Base-by-base conservation (phyloP, 2,888 invertebrate genomes). In the Pachliopta kotzebuea region DNA sequence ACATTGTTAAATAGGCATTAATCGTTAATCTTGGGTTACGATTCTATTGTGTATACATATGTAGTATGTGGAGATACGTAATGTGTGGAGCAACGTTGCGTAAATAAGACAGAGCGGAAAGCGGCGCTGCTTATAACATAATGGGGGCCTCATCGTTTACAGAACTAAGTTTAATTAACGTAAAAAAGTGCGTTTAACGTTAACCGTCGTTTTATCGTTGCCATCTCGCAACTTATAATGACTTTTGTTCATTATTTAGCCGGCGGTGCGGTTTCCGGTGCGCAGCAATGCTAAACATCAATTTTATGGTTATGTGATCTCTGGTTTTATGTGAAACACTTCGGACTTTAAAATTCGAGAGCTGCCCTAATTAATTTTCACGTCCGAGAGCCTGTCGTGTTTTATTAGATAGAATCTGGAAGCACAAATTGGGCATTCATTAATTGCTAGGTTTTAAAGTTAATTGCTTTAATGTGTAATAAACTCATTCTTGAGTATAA, bases 151-250 rank as follows among this genome's bases (percentile, higher is more conserved):
- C 84, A 85, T 84, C 85, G 86, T 90, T 90, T 90, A 89, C 85
- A 85, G 83, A 88, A 85, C 83, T 84, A 83, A 86, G 87, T 88
- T 90, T 91, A 90, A 91, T 91, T 90, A 91, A 90, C 86, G 90
- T 90, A 88, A 90, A 89, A 85, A 89, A 88, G 87, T 83, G 77
- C 90, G 88, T 89, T 90, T 90, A 37, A 90, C 83, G 85, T 80
- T 85, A 88, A 85, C 86, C 83, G 86, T 78, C 76, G 73, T 71
- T 78, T 87, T 89, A 90, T 90, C 90, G 79, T 76, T 63, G 68
- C 78, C 79, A 90, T 88, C 87, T 86, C 75, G 81, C 80, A 84
- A 79, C 83, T 84, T 86, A 88, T 88, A 86, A 90, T 88, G 82
- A 88, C 84, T 89, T 85, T 88, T 84, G 86, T 89, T 90, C 88